Conservation (phyloP, 2,797 vertebrate genomes). For the Sternotherus odoratus region DNA sequence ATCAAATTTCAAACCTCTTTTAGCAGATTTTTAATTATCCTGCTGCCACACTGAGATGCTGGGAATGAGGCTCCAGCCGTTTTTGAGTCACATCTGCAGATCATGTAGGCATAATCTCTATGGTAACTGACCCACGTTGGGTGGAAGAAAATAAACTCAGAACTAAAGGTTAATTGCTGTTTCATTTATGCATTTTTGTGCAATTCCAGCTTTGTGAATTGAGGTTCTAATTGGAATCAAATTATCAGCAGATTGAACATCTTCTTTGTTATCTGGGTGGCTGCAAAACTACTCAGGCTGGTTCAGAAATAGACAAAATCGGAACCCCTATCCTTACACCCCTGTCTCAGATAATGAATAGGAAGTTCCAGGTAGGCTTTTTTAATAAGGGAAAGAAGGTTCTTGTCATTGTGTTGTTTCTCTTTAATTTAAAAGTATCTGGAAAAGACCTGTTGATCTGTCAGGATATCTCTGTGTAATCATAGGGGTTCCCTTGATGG, state of each 20-base stretch:
- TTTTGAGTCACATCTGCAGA: constrained; percentile 74
- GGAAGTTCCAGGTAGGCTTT: fast-evolving
- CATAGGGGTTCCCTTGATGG: not conserved
- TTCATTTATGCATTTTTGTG: constrained; percentile 70
- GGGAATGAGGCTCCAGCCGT: constrained; percentile 46
- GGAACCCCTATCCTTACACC: not conserved
- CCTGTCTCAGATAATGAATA: not conserved
- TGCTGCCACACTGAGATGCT: constrained; percentile 59
- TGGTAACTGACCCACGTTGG: constrained; percentile 76
- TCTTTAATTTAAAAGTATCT: not conserved
- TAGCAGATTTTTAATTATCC: constrained; percentile 77
- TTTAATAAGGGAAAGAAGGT: not conserved
- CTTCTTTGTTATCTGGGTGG: constrained; percentile 62
- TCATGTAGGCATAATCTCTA: constrained; percentile 73
- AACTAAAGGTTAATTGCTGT: constrained; percentile 81
- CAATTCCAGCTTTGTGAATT: constrained; percentile 68
- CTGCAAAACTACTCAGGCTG: constrained; percentile 54
- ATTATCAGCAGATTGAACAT: constrained; percentile 66
- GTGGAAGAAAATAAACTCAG: constrained; percentile 60
- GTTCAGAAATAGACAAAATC: constrained; percentile 43
- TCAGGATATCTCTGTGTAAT: not conserved
- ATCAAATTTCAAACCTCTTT: constrained; percentile 65
- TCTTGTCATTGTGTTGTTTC: not conserved
- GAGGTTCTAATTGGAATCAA: constrained; percentile 73
- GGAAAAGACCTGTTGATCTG: not conserved